Percentiles rank a stretch among this genome's conserved stretches.
Conservation (phyloP, 2,797 vertebrate species). For the Enteromius fasciolatus region DNA sequence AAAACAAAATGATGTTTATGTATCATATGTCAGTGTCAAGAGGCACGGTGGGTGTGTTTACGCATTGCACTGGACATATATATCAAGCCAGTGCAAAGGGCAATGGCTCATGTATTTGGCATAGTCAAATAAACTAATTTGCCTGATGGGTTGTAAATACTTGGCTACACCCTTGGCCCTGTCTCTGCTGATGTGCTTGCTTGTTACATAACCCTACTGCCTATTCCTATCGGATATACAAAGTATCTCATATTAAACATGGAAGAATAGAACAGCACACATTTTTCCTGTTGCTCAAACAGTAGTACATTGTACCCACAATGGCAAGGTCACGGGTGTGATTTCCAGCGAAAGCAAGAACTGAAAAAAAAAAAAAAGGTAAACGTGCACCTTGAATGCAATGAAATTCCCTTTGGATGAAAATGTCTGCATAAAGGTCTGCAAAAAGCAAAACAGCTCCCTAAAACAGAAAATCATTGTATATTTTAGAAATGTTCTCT, state of each 20-base stretch:
- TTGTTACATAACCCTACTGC: slow-evolving; percentile 30
- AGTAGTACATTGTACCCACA: background rate
- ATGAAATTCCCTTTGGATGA: background rate
- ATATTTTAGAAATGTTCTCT: background rate
- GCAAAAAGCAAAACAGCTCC: background rate
- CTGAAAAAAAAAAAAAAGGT: background rate
- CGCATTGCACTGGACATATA: slow-evolving; percentile 29
- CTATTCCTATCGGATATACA: background rate
- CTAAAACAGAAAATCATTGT: background rate
- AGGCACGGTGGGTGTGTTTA: slow-evolving; percentile 33
- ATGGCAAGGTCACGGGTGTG: background rate
- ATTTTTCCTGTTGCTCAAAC: background rate
- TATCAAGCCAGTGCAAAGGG: slow-evolving; percentile 20
- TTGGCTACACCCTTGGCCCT: slow-evolving; percentile 31
- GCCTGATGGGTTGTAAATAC: slow-evolving; percentile 43
- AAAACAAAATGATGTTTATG: slow-evolving; percentile 52
- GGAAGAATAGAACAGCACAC: background rate
- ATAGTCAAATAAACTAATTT: slow-evolving; percentile 49
- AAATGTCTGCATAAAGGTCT: background rate
- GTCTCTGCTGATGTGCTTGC: background rate
- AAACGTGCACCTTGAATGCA: background rate
- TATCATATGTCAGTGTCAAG: slow-evolving; percentile 47
- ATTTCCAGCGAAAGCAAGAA: background rate
- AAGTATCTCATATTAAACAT: background rate
- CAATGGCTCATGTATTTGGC: slow-evolving; percentile 18